A percentile compares a stretch with the other conserved stretches of the same genome.
Evolutionary conservation across 1,140 invertebrate genomes (phyloP).

Genomic region (Diorhabda sublineata): DNA sequence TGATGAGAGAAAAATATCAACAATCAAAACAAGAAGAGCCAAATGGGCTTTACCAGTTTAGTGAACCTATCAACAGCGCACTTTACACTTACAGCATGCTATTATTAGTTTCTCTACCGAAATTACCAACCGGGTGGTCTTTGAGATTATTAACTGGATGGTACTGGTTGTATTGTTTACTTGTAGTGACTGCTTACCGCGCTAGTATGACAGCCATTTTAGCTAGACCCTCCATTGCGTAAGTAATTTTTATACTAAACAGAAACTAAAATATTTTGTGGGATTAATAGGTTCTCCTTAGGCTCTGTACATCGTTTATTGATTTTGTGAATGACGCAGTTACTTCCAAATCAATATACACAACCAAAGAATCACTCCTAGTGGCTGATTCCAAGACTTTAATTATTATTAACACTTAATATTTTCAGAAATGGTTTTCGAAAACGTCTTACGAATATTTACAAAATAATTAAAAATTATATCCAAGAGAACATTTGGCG

Average conservation of each 20-base stretch:
- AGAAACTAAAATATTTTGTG: not conserved
- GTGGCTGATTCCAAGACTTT: too few species aligned
- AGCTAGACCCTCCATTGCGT: slow-evolving; percentile 68
- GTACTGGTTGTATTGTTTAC: slow-evolving; percentile 80
- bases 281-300: too few species aligned
- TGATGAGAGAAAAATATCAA: slow-evolving; percentile 38
- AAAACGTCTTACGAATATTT: too few species aligned
- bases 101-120: slow-evolving; percentile 68
- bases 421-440: too few species aligned
- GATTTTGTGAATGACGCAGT: too few species aligned
- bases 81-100: slow-evolving; percentile 77
- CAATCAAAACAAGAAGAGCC: slow-evolving; percentile 37
- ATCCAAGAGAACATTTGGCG: too few species aligned
- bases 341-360: too few species aligned
- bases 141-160: slow-evolving; percentile 73
- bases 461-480: too few species aligned
- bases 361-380: too few species aligned
- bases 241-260: slow-evolving; percentile 25
- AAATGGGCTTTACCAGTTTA: slow-evolving; percentile 64
- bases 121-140: slow-evolving; percentile 70
- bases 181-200: slow-evolving; percentile 70
- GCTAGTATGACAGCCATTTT: slow-evolving; percentile 79
- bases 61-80: slow-evolving; percentile 64
- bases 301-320: too few species aligned
- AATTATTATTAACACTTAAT: too few species aligned